Percentiles rank a stretch among this genome's conserved stretches.
Conservation (phyloP, 2,797 vertebrate species). For the Gymnothorax javanicus region DNA sequence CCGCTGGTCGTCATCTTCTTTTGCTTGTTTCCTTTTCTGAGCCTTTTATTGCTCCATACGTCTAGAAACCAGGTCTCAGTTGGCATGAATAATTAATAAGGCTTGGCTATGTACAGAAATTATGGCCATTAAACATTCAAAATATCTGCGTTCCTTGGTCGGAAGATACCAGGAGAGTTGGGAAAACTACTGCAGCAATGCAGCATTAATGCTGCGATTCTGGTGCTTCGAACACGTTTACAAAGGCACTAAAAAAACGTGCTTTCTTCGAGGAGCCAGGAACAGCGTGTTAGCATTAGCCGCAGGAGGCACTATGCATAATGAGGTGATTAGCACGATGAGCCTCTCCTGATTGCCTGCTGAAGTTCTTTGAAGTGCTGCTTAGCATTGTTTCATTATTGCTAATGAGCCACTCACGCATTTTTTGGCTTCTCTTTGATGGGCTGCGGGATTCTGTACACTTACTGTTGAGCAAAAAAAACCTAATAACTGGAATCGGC, state of each 20-base stretch:
- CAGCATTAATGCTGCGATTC: background rate
- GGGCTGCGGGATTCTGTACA: background rate
- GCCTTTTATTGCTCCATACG: background rate
- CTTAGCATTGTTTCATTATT: background rate
- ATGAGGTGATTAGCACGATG: slow-evolving; percentile 17
- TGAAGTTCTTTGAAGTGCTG: slow-evolving; percentile 25
- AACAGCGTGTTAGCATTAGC: background rate
- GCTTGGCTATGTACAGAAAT: background rate
- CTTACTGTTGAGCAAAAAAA: background rate
- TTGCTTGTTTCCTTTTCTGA: background rate
- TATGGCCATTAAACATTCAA: slow-evolving; percentile 17
- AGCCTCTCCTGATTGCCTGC: background rate
- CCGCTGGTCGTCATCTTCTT: background rate
- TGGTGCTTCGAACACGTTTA: background rate
- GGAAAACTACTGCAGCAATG: background rate
- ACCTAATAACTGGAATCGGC: background rate
- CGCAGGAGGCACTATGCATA: background rate
- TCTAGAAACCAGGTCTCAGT: background rate
- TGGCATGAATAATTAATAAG: background rate
- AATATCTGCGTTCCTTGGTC: background rate
- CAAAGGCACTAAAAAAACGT: background rate
- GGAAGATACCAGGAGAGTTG: background rate
- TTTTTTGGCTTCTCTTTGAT: slow-evolving; percentile 5
- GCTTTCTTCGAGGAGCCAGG: background rate
- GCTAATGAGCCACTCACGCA: slow-evolving; percentile 10